phyloP scores from a whole-genome alignment of 2,797 vertebrate genomes.

The Bovichtus variegatus region DNA sequence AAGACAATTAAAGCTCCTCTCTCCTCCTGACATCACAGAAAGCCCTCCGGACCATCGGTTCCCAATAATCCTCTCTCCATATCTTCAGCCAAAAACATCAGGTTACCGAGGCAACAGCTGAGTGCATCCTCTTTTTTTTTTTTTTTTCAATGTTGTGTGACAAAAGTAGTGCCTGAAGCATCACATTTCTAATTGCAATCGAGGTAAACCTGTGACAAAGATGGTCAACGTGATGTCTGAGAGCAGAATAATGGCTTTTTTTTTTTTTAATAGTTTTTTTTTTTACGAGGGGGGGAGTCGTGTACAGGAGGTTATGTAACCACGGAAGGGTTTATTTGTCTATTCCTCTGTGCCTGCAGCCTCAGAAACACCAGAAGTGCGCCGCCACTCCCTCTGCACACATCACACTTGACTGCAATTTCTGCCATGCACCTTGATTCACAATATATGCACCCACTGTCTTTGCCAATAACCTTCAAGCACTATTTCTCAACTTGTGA shows the following conservation, averaged over 20 bases:
- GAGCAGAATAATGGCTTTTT: constrained; percentile 2
- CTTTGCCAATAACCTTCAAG: constrained; percentile 51
- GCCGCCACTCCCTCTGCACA: constrained; percentile 32
- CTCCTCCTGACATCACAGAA: constrained; percentile 33
- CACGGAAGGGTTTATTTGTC: constrained; percentile 28
- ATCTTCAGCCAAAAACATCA: constrained; percentile 46
- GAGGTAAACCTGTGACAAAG: constrained; percentile 24
- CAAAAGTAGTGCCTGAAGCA: constrained; percentile 15
- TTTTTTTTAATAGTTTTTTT: too few species aligned
- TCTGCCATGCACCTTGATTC: constrained; percentile 30
- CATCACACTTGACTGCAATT: constrained; percentile 26
- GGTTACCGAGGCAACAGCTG: constrained; percentile 55
- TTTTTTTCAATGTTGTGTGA: constrained; percentile 2
- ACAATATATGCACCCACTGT: constrained; percentile 26
- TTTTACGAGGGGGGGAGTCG: not conserved
- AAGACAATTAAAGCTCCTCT: constrained; percentile 53
- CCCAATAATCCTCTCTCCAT: constrained; percentile 25
- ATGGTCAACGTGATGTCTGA: constrained; percentile 5
- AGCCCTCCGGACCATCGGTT: constrained; percentile 26
- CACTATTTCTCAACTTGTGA: constrained; percentile 29
- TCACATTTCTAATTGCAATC: constrained; percentile 29
- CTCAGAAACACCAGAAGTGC: constrained; percentile 26
- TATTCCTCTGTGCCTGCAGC: constrained; percentile 26
- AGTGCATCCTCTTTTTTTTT: not conserved
- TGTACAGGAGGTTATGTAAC: constrained; percentile 27